Percentiles rank a stretch among this genome's conserved stretches.
Conservation (phyloP, 2,113 vertebrate species). For the Oreotrochilus melanogaster region DNA sequence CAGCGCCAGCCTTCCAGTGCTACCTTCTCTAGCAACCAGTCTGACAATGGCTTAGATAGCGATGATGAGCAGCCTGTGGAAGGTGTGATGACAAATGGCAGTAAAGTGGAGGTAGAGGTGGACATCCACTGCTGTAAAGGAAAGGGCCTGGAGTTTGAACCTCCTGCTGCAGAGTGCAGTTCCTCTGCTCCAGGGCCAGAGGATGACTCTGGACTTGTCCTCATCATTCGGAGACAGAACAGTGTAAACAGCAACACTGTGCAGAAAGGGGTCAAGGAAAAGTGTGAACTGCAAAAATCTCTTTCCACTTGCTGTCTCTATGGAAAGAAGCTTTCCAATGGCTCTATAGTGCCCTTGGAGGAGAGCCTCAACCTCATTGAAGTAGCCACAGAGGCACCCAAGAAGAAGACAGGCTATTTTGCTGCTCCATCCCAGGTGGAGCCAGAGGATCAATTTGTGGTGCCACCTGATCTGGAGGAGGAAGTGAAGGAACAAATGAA, state of each 20-base stretch:
- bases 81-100: constrained; percentile 93
- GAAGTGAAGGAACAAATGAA: constrained; percentile 93
- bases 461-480: constrained; percentile 92
- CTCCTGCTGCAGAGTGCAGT: background rate
- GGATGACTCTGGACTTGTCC: constrained; percentile 68
- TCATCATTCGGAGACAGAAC: constrained; percentile 86
- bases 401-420: constrained; percentile 96
- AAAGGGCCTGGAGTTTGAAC: constrained; percentile 65
- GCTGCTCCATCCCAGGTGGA: constrained; percentile 93
- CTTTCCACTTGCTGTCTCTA: constrained; percentile 91
- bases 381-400: constrained; percentile 94
- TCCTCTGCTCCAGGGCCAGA: constrained; percentile 50
- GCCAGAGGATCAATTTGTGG: constrained; percentile 93
- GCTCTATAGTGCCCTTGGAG: constrained; percentile 92
- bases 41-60: constrained; percentile 94
- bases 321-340: constrained; percentile 94
- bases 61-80: constrained; percentile 92
- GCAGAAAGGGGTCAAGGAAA: constrained; percentile 84
- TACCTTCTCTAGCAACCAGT: constrained; percentile 94
- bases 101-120: constrained; percentile 95
- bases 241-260: constrained; percentile 86
- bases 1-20: constrained; percentile 93
- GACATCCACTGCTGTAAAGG: constrained; percentile 94
- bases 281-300: constrained; percentile 89
- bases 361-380: constrained; percentile 95